Evolutionary conservation across 35 echinoderm and acorn worm species (phyloP).

Genomic region (Nesometra sesokonis): DNA sequence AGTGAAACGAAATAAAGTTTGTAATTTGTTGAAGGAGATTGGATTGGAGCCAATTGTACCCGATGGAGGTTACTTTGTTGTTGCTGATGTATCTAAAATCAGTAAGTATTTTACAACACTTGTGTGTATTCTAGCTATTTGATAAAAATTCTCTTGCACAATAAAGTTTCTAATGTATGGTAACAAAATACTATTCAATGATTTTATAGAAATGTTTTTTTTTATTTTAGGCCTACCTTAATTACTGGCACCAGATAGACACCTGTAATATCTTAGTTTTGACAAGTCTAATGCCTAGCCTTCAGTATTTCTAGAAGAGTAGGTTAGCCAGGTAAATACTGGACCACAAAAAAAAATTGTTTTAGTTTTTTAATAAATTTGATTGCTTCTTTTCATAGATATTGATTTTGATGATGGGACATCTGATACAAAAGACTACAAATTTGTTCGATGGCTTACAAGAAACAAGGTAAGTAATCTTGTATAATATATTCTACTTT

Average conservation of each 20-base stretch:
- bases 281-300: too few relatives aligned
- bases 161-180: too few relatives aligned
- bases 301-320: too few relatives aligned
- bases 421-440: slow-evolving; percentile 43
- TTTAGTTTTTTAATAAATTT: neutral
- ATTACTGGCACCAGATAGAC: too few relatives aligned
- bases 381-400: slow-evolving; percentile 37
- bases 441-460: slow-evolving; percentile 69
- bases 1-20: slow-evolving; percentile 63
- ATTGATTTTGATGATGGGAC: slow-evolving; percentile 63
- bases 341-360: neutral
- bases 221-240: too few relatives aligned
- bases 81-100: slow-evolving; percentile 53
- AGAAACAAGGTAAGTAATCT: slow-evolving; percentile 52
- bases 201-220: too few relatives aligned
- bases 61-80: slow-evolving; percentile 88
- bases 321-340: too few relatives aligned
- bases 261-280: too few relatives aligned
- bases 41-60: slow-evolving; percentile 80
- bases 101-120: slow-evolving; percentile 16
- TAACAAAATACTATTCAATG: too few relatives aligned
- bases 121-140: too few relatives aligned
- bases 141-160: too few relatives aligned
- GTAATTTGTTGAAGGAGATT: slow-evolving; percentile 36
- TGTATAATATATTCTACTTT: neutral